Evolutionary conservation across 2,888 invertebrate species (phyloP).

Genomic region (Pedicia rivosa): DNA sequence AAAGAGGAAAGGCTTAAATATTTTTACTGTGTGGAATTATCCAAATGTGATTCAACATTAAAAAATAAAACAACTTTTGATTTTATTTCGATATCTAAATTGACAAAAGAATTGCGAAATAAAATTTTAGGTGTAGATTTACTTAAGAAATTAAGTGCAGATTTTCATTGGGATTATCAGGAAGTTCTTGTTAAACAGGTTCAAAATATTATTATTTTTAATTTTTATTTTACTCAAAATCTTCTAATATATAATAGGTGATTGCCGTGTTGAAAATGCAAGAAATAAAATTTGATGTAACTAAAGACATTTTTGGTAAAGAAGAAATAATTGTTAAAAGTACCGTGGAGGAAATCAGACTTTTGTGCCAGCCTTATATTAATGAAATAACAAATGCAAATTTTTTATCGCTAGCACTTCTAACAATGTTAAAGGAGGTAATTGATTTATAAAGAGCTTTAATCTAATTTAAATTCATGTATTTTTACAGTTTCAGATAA

Average conservation of each 20-base stretch:
- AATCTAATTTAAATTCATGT: background rate
- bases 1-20: constrained; percentile 25
- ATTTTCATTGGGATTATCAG: constrained; percentile 28
- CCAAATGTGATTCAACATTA: constrained; percentile 24
- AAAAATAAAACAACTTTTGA: constrained; percentile 24
- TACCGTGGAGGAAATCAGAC: constrained; percentile 20
- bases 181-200: constrained; percentile 26
- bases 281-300: constrained; percentile 24
- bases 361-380: constrained; percentile 26
- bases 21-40: constrained; percentile 27
- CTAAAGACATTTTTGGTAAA: constrained; percentile 23
- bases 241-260: constrained; percentile 15
- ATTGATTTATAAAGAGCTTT: background rate
- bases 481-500: constrained; percentile 18
- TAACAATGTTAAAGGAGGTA: constrained; percentile 23
- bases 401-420: constrained; percentile 20
- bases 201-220: constrained; percentile 2
- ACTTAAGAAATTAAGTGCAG: constrained; percentile 24
- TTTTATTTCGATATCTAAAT: constrained; percentile 22
- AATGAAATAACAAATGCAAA: constrained; percentile 25
- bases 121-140: constrained; percentile 24
- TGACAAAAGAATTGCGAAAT: constrained; percentile 24
- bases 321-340: constrained; percentile 24
- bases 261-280: constrained; percentile 25
- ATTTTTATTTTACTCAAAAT: no score